Evolutionary conservation across 2,888 invertebrate species (phyloP).

Genomic region (Eupithecia exiguata): DNA sequence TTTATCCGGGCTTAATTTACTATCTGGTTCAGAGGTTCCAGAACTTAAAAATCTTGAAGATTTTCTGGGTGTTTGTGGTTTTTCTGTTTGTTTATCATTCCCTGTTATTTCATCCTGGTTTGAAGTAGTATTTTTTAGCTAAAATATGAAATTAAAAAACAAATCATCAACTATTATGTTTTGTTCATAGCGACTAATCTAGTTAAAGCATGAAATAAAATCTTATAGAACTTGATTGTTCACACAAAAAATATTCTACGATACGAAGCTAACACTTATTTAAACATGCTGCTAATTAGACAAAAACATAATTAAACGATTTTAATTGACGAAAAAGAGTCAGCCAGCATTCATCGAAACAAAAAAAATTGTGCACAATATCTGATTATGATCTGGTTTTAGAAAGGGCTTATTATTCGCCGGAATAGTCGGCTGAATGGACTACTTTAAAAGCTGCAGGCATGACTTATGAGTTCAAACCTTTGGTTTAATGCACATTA

Average conservation of each 20-base stretch:
- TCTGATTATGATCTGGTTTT: not conserved
- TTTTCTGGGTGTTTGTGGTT: slow-evolving; percentile 10
- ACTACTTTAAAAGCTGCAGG: slow-evolving; percentile 14
- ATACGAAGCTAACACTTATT: not conserved
- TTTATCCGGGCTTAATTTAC: not conserved
- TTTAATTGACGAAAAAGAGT: not conserved
- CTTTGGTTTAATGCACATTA: slow-evolving; percentile 50
- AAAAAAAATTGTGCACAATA: not conserved
- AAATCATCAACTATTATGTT: not conserved
- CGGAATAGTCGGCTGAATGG: not conserved
- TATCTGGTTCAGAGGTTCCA: not conserved
- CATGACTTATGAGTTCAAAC: slow-evolving; percentile 36
- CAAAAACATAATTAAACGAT: not conserved
- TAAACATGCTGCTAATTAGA: not conserved
- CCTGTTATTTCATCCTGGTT: not conserved
- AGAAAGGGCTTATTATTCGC: not conserved
- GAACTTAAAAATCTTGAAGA: slow-evolving; percentile 11
- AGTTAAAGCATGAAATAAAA: not conserved
- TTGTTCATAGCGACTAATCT: not conserved
- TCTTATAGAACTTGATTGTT: not conserved
- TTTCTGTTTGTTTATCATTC: not conserved
- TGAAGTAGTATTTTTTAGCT: slow-evolving; percentile 14
- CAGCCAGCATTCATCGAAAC: not conserved
- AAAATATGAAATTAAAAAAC: not conserved
- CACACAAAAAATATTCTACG: not conserved